A percentile compares a stretch with the other conserved stretches of the same genome.
Evolutionary conservation across 2,113 vertebrate genomes (phyloP).

Genomic region (Oceanites oceanicus): DNA sequence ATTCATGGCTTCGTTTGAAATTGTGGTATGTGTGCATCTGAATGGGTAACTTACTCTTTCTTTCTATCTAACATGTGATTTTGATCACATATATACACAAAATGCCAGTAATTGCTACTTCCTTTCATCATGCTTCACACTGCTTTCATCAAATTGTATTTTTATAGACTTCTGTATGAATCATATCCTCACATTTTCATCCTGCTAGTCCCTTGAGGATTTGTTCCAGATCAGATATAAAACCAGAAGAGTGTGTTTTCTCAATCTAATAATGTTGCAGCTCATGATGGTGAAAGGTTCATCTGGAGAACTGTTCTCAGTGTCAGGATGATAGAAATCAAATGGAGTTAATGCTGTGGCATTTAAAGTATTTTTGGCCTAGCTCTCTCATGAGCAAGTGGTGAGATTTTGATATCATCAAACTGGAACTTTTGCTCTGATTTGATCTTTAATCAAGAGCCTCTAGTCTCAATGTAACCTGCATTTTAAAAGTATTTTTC

Average conservation of each 20-base stretch:
- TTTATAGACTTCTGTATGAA: neutral
- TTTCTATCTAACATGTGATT: neutral
- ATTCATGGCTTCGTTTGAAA: neutral
- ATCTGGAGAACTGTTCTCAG: neutral
- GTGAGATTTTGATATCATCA: neutral
- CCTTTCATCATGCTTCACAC: neutral
- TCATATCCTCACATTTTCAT: neutral
- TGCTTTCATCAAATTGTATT: neutral
- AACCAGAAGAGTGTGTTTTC: neutral
- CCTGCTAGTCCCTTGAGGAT: neutral
- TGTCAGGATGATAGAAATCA: slow-evolving; percentile 12
- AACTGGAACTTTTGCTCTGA: neutral
- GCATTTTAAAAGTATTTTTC: neutral
- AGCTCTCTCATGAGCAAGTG: neutral
- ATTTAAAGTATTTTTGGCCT: neutral
- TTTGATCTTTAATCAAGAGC: neutral
- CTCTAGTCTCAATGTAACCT: neutral
- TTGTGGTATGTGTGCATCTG: neutral
- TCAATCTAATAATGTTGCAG: neutral
- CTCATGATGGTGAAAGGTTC: neutral
- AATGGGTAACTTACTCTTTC: neutral
- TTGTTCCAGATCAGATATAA: slow-evolving; percentile 29
- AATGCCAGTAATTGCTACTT: neutral
- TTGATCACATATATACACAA: neutral
- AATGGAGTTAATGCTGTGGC: neutral